Evolutionary conservation across 2,888 invertebrate genomes (phyloP).

Genomic region (Ophion costatus): DNA sequence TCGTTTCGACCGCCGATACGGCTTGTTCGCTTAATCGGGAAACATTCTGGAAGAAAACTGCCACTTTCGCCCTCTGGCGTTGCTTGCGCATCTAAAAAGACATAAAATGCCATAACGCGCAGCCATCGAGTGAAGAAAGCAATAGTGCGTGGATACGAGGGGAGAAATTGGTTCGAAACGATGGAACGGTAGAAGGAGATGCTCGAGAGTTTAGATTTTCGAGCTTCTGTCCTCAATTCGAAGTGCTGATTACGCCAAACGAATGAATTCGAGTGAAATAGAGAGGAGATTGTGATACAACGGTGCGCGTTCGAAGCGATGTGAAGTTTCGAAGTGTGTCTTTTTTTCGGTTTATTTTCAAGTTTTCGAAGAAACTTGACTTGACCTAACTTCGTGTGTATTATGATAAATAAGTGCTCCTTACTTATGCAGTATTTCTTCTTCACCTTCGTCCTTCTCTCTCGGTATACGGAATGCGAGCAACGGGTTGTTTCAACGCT

Average conservation of each 20-base stretch:
- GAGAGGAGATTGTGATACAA: background rate
- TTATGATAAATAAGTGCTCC: constrained; percentile 24
- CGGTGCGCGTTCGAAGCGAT: background rate
- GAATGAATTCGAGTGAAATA: background rate
- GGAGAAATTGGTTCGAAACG: background rate
- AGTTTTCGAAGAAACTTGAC: background rate
- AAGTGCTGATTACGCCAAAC: background rate
- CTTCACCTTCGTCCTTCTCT: constrained; percentile 6
- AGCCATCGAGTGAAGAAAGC: background rate
- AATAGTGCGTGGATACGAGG: background rate
- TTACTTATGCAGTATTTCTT: constrained; percentile 22
- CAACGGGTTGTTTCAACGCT: background rate
- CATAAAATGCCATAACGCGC: background rate
- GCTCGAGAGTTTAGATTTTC: constrained; percentile 5
- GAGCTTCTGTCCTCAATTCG: background rate
- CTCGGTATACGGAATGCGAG: background rate
- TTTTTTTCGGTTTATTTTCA: background rate
- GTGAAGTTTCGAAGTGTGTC: background rate
- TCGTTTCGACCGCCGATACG: no score
- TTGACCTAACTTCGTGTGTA: constrained; percentile 22
- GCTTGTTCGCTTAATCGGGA: background rate
- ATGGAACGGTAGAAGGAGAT: constrained; percentile 4
- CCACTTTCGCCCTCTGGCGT: background rate
- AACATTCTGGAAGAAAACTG: background rate
- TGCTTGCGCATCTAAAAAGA: background rate